These are phyloP conservation scores for Lanistes nyassanus DNA, from an alignment of 1,140 invertebrate genomes.

Conservation along the genomic window DNA sequence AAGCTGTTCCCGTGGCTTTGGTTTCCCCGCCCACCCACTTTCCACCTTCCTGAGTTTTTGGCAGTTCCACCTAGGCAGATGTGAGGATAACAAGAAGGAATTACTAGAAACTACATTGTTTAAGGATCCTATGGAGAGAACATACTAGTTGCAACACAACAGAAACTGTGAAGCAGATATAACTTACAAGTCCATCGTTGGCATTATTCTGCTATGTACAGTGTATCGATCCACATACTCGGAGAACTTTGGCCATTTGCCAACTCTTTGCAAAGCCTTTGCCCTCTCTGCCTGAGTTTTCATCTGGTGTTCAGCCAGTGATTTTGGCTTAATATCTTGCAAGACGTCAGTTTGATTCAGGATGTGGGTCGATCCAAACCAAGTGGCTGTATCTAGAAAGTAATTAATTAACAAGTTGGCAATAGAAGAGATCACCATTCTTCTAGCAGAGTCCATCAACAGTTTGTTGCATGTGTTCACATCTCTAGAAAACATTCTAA, in stretches of 20 bases:
- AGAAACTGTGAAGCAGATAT: neutral
- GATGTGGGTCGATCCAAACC: constrained; percentile 58
- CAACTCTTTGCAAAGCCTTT: constrained; percentile 36
- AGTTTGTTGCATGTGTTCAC: too few relatives aligned
- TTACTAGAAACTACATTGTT: too few relatives aligned
- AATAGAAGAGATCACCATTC: too few relatives aligned
- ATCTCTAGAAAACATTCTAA: too few relatives aligned
- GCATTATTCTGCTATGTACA: constrained; percentile 39
- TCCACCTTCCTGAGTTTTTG: too few relatives aligned
- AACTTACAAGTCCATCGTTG: constrained; percentile 51
- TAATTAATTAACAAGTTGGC: neutral
- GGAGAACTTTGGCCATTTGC: constrained; percentile 55
- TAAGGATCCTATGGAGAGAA: too few relatives aligned
- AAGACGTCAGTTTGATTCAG: constrained; percentile 59
- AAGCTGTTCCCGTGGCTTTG: too few relatives aligned
- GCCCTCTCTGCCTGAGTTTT: constrained; percentile 35
- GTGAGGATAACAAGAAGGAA: too few relatives aligned
- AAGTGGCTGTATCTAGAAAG: constrained; percentile 58
- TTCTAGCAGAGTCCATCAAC: too few relatives aligned
- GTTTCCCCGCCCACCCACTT: too few relatives aligned
- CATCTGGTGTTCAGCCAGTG: constrained; percentile 49
- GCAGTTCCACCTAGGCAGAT: too few relatives aligned
- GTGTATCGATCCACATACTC: constrained; percentile 61
- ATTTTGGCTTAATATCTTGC: constrained; percentile 56
- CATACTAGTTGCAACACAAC: too few relatives aligned